Percentiles rank a stretch among this genome's conserved stretches.
Evolutionary conservation across 1,140 invertebrate species (phyloP).

Genomic region (Aphis craccivora): DNA sequence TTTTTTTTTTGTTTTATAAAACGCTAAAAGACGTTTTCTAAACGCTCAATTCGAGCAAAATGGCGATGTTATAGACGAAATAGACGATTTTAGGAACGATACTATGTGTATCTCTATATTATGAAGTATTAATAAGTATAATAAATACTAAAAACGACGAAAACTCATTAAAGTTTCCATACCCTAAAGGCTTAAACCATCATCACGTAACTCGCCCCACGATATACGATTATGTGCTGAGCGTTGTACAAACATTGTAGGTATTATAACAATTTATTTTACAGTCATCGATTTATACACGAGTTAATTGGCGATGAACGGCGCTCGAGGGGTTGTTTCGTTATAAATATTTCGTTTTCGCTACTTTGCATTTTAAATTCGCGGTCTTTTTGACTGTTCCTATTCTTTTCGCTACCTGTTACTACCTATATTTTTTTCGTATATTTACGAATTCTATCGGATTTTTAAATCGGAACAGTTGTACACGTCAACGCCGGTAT

Average conservation of each 20-base stretch:
- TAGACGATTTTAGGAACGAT: neutral
- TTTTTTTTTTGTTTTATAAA: no score
- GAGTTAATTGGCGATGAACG: slow-evolving; percentile 14
- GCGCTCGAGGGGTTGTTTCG: neutral
- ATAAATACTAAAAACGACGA: neutral
- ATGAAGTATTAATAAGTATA: neutral
- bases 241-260: neutral
- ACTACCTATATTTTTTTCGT: neutral
- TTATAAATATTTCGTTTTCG: neutral
- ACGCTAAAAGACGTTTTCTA: neutral
- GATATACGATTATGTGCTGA: no score
- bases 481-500: neutral
- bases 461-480: neutral
- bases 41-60: neutral
- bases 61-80: neutral
- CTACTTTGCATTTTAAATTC: neutral
- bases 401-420: neutral
- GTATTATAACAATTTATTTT: neutral
- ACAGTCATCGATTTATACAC: neutral
- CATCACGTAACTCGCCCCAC: no score
- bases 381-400: neutral
- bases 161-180: neutral
- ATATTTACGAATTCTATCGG: slow-evolving; percentile 16
- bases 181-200: neutral
- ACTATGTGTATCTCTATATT: neutral